phyloP scores from a whole-genome alignment of 1,140 invertebrate species.

The Lepidurus apus region DNA sequence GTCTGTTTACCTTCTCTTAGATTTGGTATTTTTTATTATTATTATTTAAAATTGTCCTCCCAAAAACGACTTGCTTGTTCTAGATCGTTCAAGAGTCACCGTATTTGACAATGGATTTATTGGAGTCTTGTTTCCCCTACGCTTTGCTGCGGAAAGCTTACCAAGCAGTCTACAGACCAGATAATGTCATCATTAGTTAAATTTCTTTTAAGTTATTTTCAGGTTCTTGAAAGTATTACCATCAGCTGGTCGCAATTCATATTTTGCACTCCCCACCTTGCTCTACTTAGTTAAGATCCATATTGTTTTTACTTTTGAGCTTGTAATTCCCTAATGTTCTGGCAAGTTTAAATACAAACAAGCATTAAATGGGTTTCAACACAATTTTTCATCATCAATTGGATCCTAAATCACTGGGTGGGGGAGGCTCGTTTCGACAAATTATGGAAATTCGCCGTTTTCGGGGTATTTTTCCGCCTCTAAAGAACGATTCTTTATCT shows the following conservation, averaged over 20 bases:
- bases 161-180: slow-evolving; percentile 87
- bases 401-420: not conserved
- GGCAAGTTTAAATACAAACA: not conserved
- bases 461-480: slow-evolving; percentile 56
- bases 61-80: slow-evolving; percentile 37
- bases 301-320: slow-evolving; percentile 10
- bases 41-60: not conserved
- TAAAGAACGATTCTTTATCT: slow-evolving; percentile 68
- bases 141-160: slow-evolving; percentile 93
- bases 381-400: not conserved
- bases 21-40: slow-evolving; percentile 53
- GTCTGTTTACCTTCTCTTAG: slow-evolving; percentile 89
- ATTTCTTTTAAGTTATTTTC: not conserved
- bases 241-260: slow-evolving; percentile 7
- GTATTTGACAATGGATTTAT: slow-evolving; percentile 93
- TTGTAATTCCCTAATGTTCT: not conserved
- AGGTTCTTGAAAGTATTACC: not conserved
- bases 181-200: slow-evolving; percentile 49
- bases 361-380: not conserved
- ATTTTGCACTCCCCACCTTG: not conserved
- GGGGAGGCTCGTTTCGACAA: slow-evolving; percentile 70
- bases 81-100: slow-evolving; percentile 95
- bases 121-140: slow-evolving; percentile 97
- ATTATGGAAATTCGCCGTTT: slow-evolving; percentile 82
- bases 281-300: not conserved